Evolutionary conservation across 2,888 invertebrate species (phyloP).

Genomic region (Cloeon dipterum): DNA sequence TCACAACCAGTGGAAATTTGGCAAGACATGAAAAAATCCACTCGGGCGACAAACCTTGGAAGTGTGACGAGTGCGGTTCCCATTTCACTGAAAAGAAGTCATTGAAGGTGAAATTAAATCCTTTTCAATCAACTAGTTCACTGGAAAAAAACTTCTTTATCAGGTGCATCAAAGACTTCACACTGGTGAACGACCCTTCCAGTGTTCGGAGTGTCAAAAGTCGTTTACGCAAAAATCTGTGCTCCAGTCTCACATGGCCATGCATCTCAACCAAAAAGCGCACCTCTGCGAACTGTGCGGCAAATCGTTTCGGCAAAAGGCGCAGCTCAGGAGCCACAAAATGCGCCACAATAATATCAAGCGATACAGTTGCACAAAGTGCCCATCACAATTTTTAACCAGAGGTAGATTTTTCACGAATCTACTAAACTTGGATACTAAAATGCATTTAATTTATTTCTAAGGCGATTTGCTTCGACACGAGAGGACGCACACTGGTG

Average conservation of each 20-base stretch:
- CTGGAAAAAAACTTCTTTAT: no score
- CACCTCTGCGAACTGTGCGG: conserved; percentile 14
- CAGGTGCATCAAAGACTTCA: conserved; percentile 16
- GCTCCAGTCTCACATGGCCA: conserved; percentile 14
- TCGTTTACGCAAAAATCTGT: conserved; percentile 14
- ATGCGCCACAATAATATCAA: conserved; percentile 10
- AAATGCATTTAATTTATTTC: not conserved
- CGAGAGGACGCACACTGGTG: conserved; percentile 16
- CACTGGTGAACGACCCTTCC: conserved; percentile 18
- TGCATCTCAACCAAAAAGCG: conserved; percentile 12
- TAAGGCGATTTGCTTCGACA: conserved; percentile 17
- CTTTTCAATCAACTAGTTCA: no score
- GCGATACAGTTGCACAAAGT: conserved; percentile 11
- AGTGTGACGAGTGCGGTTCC: conserved; percentile 12
- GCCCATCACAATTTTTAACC: conserved; percentile 13
- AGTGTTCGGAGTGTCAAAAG: conserved; percentile 14
- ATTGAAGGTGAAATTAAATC: no score
- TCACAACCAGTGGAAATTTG: conserved; percentile 12
- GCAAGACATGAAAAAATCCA: conserved; percentile 13
- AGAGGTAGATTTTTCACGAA: conserved; percentile 13
- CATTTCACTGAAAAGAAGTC: conserved; percentile 15
- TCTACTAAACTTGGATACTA: not conserved
- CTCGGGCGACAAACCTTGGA: conserved; percentile 13
- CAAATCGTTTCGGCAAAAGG: conserved; percentile 13
- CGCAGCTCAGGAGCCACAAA: conserved; percentile 12